Conservation (phyloP, 2,888 invertebrate species). For the Dugesia japonica region DNA sequence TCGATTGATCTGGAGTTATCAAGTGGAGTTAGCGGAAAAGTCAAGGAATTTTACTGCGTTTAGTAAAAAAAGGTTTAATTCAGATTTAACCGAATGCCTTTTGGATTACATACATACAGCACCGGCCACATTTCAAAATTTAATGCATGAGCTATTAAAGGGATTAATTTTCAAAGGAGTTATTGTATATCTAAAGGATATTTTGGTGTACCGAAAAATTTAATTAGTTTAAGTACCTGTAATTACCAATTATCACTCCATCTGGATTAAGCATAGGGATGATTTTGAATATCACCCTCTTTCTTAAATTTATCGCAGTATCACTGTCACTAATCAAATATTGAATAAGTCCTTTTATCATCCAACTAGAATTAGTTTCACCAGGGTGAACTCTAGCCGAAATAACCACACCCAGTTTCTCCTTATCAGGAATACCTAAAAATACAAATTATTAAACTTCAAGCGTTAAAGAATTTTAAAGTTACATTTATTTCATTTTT, state of each 20-base stretch:
- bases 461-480: background rate
- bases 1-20: too few relatives aligned
- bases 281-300: conserved; percentile 81
- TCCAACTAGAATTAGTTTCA: conserved; percentile 82
- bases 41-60: too few relatives aligned
- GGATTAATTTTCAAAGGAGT: too few relatives aligned
- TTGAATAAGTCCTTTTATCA: conserved; percentile 77
- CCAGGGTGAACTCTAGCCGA: conserved; percentile 84
- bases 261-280: conserved; percentile 48
- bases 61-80: too few relatives aligned
- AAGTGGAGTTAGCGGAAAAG: too few relatives aligned
- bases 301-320: conserved; percentile 55
- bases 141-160: too few relatives aligned
- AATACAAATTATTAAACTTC: background rate
- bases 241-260: conserved; percentile 48
- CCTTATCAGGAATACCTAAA: background rate
- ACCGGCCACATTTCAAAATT: too few relatives aligned
- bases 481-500: background rate
- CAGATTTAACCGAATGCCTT: too few relatives aligned
- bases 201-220: too few relatives aligned
- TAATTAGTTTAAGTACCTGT: too few relatives aligned
- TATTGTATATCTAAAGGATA: too few relatives aligned
- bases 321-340: conserved; percentile 54
- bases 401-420: conserved; percentile 56
- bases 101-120: too few relatives aligned